Percentiles rank a stretch among this genome's conserved stretches.
Evolutionary conservation across 2,113 vertebrate genomes (phyloP).

Genomic region (Aplodontia rufa): DNA sequence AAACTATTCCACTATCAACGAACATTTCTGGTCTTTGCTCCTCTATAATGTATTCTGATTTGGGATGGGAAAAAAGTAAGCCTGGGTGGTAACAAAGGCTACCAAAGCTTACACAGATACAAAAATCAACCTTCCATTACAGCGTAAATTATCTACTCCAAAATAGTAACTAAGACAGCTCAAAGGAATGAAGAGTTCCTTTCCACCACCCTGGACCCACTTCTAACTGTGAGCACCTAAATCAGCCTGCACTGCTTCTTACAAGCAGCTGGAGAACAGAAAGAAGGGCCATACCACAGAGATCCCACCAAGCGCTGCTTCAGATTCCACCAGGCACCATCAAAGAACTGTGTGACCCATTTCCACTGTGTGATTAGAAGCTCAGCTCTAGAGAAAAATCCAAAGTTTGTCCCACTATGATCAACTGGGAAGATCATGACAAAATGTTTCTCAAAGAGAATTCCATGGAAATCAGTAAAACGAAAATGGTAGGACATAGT

Average conservation of each 20-base stretch:
- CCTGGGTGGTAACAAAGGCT: not conserved
- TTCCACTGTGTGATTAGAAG: not conserved
- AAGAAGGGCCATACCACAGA: not conserved
- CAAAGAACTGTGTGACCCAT: not conserved
- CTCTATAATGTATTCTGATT: not conserved
- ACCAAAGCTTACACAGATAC: not conserved
- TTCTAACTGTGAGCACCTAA: not conserved
- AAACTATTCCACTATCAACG: not conserved
- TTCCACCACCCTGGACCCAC: not conserved
- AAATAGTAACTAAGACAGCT: not conserved
- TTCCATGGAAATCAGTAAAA: not conserved
- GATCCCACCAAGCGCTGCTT: not conserved
- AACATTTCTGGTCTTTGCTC: not conserved
- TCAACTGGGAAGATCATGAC: not conserved
- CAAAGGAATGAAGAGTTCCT: not conserved
- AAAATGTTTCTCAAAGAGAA: slow-evolving; percentile 14
- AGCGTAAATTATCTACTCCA: not conserved
- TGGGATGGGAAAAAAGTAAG: not conserved
- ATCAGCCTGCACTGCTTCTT: not conserved
- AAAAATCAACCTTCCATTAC: not conserved
- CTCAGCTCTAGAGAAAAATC: not conserved
- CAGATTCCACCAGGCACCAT: not conserved
- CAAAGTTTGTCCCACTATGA: slow-evolving; percentile 1
- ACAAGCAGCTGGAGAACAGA: not conserved
- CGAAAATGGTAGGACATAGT: not conserved